These are phyloP conservation scores for Diabrotica undecimpunctata DNA, from an alignment of 1,140 invertebrate genomes.

Conservation along the genomic window DNA sequence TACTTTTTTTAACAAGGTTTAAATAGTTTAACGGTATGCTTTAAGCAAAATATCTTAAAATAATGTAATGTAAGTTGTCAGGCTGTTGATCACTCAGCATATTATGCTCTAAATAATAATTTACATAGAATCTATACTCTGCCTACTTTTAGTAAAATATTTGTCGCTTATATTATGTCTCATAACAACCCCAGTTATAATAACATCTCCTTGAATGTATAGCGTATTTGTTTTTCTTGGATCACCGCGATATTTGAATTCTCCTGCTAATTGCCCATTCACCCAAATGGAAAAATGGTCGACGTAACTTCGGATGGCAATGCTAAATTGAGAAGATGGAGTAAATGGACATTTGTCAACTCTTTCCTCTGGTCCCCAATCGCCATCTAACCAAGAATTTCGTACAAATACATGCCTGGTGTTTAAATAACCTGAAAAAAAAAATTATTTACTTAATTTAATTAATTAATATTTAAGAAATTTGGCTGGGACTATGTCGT, in stretches of 20 bases:
- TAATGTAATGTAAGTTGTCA: no score
- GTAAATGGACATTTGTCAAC: conserved; percentile 36
- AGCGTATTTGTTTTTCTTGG: conserved; percentile 45
- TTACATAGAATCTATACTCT: neutral
- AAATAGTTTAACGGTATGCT: no score
- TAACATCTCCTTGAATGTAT: conserved; percentile 51
- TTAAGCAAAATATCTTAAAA: no score
- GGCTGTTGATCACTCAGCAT: no score
- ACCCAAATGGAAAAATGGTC: conserved; percentile 48
- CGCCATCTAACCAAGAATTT: neutral
- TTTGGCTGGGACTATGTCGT: no score
- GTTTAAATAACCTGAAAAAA: neutral
- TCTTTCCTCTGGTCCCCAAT: neutral
- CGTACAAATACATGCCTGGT: neutral
- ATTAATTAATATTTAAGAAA: no score
- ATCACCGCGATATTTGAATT: conserved; percentile 43
- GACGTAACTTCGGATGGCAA: conserved; percentile 43
- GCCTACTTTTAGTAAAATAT: neutral
- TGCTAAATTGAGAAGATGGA: conserved; percentile 48
- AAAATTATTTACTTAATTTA: neutral
- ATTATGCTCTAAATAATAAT: no score
- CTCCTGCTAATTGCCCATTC: conserved; percentile 46
- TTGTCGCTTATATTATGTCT: conserved; percentile 11
- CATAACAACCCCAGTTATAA: conserved; percentile 31
- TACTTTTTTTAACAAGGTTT: no score